Base-by-base conservation (phyloP, 2,888 invertebrate genomes). In the Lasioglossum figueresi region DNA sequence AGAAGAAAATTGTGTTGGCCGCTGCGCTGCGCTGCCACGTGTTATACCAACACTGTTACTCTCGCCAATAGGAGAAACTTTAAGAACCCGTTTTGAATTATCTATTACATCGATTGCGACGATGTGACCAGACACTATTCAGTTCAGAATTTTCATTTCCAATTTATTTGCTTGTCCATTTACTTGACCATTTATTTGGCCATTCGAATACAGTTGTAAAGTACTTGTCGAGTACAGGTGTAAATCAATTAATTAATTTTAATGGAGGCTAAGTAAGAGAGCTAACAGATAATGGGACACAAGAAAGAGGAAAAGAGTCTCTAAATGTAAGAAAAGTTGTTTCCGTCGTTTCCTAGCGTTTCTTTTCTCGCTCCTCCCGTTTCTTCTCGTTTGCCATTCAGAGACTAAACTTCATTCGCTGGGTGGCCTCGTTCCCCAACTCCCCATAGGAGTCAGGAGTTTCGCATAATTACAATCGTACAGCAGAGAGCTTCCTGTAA, bases 391-490 rank as follows among this genome's bases (percentile, higher is more conserved):
- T 72, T 63, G 45, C 52, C 74, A 80, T 23, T 34, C n/a, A 14
- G 45, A 34, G 56, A 59, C 56, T 68, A 63, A 79, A 63, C 80
- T 31, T 59, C 68, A 45, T 84, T 84, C 43, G 76, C 59, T 52
- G 4, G 73, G 45, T 27, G 66, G 66, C 34, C 71, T 52, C 27
- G 16, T 78, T 76, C 74, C 16, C 48, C 48, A 6, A 16, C 40
- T 52, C 63, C 79, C 27, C 70, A 34, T 37, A 70, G 59, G 70
- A 66, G 66, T 16, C 59, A 52, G 0, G 34, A 43, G 56, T 48
- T 66, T 86, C 86, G 68, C 74, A 85, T 82, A 85, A 86, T 85
- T 86, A 85, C 85, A 77, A 79, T 76, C 56, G 82, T 66, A 71
- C 76, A 71, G 59, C 63, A 16, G 73, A 52, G 52, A 68, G 73